A percentile compares a stretch with the other conserved stretches of the same genome.
Evolutionary conservation across 2,113 vertebrate genomes (phyloP).

Genomic region (Coregonus clupeaformis): DNA sequence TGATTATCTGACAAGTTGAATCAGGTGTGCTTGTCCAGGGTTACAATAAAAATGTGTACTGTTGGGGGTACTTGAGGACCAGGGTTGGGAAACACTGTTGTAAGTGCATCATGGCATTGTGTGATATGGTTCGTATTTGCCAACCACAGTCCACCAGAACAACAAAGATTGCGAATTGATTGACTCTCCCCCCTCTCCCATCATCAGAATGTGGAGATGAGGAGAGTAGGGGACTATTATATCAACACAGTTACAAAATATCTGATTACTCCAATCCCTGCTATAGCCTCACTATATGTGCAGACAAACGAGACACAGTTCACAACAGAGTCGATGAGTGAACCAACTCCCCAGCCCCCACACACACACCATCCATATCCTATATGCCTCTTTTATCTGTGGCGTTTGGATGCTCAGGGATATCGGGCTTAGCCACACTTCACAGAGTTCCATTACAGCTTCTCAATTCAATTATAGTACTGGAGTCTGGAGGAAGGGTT

Average conservation of each 20-base stretch:
- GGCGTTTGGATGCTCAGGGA: slow-evolving; percentile 62
- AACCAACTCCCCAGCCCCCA: background rate
- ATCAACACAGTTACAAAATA: background rate
- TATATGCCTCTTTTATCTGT: slow-evolving; percentile 32
- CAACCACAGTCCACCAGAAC: background rate
- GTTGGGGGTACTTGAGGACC: too few relatives aligned
- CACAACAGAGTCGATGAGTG: background rate
- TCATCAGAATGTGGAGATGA: background rate
- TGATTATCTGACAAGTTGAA: too few relatives aligned
- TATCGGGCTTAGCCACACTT: slow-evolving; percentile 63
- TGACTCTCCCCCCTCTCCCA: too few relatives aligned
- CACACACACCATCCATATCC: slow-evolving; percentile 17
- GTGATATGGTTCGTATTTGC: too few relatives aligned
- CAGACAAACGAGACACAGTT: background rate
- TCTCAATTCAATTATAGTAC: slow-evolving; percentile 64
- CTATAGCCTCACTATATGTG: background rate
- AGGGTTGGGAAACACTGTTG: too few relatives aligned
- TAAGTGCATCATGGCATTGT: too few relatives aligned
- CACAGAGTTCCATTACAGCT: slow-evolving; percentile 68
- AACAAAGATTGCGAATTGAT: background rate
- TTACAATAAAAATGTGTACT: too few relatives aligned
- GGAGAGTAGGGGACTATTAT: background rate
- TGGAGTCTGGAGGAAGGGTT: slow-evolving; percentile 25
- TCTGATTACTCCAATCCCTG: background rate
- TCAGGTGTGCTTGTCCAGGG: too few relatives aligned